Base-by-base conservation (phyloP, 2,888 invertebrate species). In the Aplocera efformata region DNA sequence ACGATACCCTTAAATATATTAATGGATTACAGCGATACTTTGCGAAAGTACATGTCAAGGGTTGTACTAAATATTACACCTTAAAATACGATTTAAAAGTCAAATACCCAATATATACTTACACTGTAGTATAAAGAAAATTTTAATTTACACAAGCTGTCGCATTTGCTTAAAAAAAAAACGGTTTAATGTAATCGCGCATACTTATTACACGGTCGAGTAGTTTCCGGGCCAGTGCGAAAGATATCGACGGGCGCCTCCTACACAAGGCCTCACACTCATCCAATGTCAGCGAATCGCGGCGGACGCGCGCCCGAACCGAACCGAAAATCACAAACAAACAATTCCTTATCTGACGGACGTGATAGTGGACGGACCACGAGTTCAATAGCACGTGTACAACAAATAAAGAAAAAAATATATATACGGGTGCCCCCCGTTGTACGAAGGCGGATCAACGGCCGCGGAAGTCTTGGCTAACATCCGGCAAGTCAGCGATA, bases 241-340 rank as follows among this genome's bases (percentile, higher is more conserved):
- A 68, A 76, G 78, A 83, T 82, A 82, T 76, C 69, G 67, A 70
- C 67, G 62, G 72, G 78, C 79, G 77, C 80, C 80, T 81, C 77
- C 81, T 78, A 70, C 70, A 69, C 68, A 71, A 66, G 83, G 83
- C 80, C 80, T 76, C 79, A 74, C 62, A 58, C 48, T 30, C 40
- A 35, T 35, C 40, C 32, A 24, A 28, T 35, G 34, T 28, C 44
- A 32, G 67, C 60, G 59, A 61, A 65, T 44, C 63, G 13, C 9
- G 29, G 21, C 22, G 25, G 8, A 21, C 21, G 27, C 23, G 48
- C 51, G 47, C 43, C 43, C 42, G 34, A 38, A 63, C 63, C 61
- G 60, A 65, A 60, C 62, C 66, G 63, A 54, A 48, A 67, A 71
- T 67, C 58, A 74, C 77, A 77, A 80, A 81, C 79, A 82, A 77